Conservation (phyloP, 2,797 vertebrate species). For the Eidolon dupreanum region DNA sequence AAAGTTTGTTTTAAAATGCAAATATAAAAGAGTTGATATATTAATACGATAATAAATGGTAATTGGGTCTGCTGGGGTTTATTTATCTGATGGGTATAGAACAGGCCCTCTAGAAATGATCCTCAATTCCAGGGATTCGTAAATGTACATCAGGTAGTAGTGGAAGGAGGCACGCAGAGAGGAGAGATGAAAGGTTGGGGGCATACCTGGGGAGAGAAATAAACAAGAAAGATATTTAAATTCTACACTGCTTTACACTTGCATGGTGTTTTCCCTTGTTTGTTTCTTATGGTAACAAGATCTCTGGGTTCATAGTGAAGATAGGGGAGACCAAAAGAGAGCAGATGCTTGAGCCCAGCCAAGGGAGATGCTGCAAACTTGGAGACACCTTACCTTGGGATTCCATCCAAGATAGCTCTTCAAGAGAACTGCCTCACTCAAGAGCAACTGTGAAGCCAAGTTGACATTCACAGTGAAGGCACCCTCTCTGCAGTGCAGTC, state of each 20-base stretch:
- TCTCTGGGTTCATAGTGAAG: background rate
- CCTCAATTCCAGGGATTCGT: background rate
- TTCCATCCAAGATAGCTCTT: background rate
- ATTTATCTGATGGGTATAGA: background rate
- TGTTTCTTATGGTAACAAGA: background rate
- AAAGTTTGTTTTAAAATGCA: constrained; percentile 47
- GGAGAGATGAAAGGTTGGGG: background rate
- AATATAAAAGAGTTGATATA: background rate
- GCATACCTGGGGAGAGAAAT: background rate
- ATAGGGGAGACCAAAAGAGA: background rate
- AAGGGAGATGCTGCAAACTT: background rate
- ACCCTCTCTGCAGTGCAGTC: background rate
- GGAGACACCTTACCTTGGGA: background rate
- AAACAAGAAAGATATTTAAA: background rate
- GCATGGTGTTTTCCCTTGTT: background rate
- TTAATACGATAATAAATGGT: constrained; percentile 12
- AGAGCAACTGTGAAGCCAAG: background rate
- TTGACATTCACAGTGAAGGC: background rate
- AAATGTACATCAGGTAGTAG: background rate
- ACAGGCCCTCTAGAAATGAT: background rate
- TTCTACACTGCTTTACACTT: background rate
- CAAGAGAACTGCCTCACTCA: background rate
- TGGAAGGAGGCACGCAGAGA: background rate
- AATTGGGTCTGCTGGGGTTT: constrained; percentile 10
- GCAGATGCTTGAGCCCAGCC: background rate